phyloP scores from a whole-genome alignment of 2,797 vertebrate genomes.

The Poeciliopsis turneri region DNA sequence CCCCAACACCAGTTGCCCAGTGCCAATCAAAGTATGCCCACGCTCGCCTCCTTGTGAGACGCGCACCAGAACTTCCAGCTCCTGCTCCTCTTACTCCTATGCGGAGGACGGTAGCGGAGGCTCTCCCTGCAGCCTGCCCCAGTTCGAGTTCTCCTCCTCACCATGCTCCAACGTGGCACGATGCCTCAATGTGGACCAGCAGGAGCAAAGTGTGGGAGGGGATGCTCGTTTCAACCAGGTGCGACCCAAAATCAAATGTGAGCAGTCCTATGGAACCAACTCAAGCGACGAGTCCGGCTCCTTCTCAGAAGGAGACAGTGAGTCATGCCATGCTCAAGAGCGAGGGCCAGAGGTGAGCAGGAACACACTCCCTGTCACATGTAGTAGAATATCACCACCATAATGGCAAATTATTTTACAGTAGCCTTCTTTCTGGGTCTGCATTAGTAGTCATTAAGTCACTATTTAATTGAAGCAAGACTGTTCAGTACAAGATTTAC shows the following conservation, averaged over 20 bases:
- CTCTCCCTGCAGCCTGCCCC: slow-evolving; percentile 96
- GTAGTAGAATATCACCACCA: slow-evolving; percentile 32
- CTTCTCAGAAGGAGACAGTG: slow-evolving; percentile 99
- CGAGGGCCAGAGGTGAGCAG: slow-evolving; percentile 94
- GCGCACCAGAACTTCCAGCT: slow-evolving; percentile 96
- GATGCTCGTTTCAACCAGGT: slow-evolving; percentile 89
- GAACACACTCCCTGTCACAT: slow-evolving; percentile 35
- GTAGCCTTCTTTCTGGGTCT: slow-evolving; percentile 49
- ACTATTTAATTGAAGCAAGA: background rate
- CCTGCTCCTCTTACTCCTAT: slow-evolving; percentile 97
- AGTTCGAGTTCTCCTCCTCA: slow-evolving; percentile 97
- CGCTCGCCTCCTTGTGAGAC: slow-evolving; percentile 96
- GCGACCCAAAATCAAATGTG: slow-evolving; percentile 97
- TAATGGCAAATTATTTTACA: slow-evolving; percentile 47
- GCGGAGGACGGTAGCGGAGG: slow-evolving; percentile 96
- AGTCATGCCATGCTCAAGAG: slow-evolving; percentile 95
- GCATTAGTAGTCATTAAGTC: slow-evolving; percentile 61
- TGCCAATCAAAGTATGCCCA: slow-evolving; percentile 99
- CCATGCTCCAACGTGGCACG: slow-evolving; percentile 94
- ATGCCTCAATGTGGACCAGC: slow-evolving; percentile 90
- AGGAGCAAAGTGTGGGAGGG: slow-evolving; percentile 87
- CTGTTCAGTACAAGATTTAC: background rate
- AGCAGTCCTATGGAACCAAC: slow-evolving; percentile 99
- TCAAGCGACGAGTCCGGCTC: slow-evolving; percentile 99
- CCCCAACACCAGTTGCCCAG: slow-evolving; percentile 98